Percentiles rank a stretch among this genome's conserved stretches.
These are phyloP conservation scores for Podarcis siculus DNA, from an alignment of 2,797 vertebrate species.

Conservation along the genomic window DNA sequence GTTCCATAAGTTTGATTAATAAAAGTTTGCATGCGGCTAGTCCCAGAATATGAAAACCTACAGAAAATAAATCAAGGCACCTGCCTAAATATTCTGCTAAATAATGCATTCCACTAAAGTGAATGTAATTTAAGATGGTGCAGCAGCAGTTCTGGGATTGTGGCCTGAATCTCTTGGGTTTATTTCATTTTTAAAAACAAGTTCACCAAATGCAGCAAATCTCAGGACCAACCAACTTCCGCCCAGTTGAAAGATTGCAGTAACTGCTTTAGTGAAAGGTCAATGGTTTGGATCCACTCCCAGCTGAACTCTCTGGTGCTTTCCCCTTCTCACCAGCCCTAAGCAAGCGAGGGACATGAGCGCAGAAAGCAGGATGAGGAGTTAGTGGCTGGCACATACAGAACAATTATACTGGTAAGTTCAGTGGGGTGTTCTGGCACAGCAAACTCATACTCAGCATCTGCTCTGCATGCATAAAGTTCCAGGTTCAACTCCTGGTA, in stretches of 20 bases:
- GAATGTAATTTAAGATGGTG: not conserved
- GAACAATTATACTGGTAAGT: not conserved
- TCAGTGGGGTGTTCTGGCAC: not conserved
- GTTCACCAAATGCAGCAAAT: not conserved
- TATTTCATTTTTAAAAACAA: not conserved
- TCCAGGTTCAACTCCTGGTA: not conserved
- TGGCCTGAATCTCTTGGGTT: not conserved
- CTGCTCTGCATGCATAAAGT: not conserved
- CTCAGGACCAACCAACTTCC: not conserved
- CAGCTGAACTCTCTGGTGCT: not conserved
- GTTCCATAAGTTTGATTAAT: not conserved
- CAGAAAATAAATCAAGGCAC: not conserved
- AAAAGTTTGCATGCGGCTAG: too few relatives aligned
- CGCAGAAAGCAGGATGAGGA: not conserved
- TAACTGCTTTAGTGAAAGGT: constrained; percentile 6
- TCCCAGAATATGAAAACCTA: not conserved
- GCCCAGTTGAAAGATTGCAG: not conserved
- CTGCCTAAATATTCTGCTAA: too few relatives aligned
- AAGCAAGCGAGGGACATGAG: not conserved
- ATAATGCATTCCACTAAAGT: not conserved
- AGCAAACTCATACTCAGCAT: not conserved
- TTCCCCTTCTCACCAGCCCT: not conserved
- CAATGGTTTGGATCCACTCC: not conserved
- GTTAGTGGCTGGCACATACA: not conserved
- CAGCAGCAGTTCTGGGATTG: too few relatives aligned